phyloP scores from a whole-genome alignment of 2,113 vertebrate species.

The Mus spicilegus region DNA sequence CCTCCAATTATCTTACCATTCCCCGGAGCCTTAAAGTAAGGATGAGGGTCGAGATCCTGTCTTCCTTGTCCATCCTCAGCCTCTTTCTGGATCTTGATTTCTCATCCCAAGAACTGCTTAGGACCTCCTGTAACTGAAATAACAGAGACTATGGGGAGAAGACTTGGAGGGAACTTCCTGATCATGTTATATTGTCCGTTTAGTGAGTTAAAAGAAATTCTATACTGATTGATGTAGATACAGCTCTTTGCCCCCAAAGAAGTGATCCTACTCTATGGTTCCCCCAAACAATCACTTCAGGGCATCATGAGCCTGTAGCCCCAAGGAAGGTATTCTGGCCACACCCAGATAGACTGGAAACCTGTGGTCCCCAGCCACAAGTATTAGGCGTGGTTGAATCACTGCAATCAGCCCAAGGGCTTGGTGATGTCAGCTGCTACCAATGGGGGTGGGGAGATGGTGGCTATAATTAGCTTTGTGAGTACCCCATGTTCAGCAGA shows the following conservation, averaged over 20 bases:
- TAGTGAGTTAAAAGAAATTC: not conserved
- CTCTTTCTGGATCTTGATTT: not conserved
- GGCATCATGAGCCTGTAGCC: not conserved
- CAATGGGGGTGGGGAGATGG: not conserved
- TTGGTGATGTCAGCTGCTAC: not conserved
- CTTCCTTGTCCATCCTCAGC: not conserved
- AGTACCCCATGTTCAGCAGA: not conserved
- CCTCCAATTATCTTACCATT: not conserved
- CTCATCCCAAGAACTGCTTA: not conserved
- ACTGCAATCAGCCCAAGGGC: not conserved
- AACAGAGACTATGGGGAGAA: not conserved
- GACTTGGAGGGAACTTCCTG: not conserved
- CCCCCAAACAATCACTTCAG: not conserved
- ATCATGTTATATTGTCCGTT: not conserved
- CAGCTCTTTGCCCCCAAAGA: not conserved
- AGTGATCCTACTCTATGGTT: not conserved
- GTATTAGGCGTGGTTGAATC: not conserved
- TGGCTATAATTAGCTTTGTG: constrained; percentile 58
- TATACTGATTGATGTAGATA: too few species aligned
- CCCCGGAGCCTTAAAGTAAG: not conserved
- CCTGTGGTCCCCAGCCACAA: not conserved
- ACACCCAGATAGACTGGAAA: not conserved
- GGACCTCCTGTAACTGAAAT: not conserved
- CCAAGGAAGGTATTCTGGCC: not conserved
- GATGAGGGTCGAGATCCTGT: not conserved